These are phyloP conservation scores for Girardinus metallicus DNA, from an alignment of 2,797 vertebrate species.

Conservation along the genomic window DNA sequence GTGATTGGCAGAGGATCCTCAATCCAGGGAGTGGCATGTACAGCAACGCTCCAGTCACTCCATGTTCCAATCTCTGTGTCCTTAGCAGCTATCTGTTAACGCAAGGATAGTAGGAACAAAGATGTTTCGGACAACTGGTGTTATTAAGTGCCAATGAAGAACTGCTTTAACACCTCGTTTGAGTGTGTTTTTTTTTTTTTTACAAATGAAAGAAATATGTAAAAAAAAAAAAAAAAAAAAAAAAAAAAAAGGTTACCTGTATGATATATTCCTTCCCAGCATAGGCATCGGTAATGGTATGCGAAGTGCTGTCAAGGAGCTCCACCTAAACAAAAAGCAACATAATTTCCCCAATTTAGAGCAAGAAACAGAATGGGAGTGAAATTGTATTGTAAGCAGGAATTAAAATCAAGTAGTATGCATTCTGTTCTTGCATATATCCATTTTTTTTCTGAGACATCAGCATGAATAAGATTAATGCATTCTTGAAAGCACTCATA, in stretches of 20 bases:
- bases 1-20: slow-evolving; percentile 88
- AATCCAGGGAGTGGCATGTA: slow-evolving; percentile 95
- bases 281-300: slow-evolving; percentile 94
- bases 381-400: background rate
- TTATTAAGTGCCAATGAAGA: background rate
- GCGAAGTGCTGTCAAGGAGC: slow-evolving; percentile 90
- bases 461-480: background rate
- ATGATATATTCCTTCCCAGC: slow-evolving; percentile 98
- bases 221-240: background rate
- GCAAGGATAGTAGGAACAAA: background rate
- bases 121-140: background rate
- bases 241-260: slow-evolving; percentile 74
- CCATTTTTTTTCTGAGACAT: background rate
- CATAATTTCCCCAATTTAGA: slow-evolving; percentile 20
- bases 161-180: background rate
- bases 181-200: background rate
- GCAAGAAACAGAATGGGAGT: background rate
- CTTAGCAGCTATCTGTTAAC: slow-evolving; percentile 89
- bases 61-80: slow-evolving; percentile 97
- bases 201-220: background rate
- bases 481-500: slow-evolving; percentile 8
- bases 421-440: background rate
- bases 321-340: slow-evolving; percentile 84
- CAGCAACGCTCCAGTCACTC: slow-evolving; percentile 97
- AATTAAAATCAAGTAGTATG: background rate